Evolutionary conservation across 2,113 vertebrate genomes (phyloP).

Genomic region (Limanda limanda): DNA sequence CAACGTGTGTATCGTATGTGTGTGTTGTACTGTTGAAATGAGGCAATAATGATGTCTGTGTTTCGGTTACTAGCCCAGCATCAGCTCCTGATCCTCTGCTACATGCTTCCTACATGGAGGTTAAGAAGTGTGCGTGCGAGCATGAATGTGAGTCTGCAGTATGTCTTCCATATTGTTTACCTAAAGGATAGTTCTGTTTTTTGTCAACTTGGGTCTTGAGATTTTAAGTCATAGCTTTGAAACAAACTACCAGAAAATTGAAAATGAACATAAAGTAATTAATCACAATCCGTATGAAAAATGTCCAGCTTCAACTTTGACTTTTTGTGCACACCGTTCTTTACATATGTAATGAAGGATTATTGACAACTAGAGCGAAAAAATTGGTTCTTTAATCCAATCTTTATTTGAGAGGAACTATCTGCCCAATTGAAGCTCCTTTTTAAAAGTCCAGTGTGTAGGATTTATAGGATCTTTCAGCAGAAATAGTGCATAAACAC

Average conservation of each 20-base stretch:
- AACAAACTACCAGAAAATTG: not conserved
- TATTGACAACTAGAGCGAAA: not conserved
- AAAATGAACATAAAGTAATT: not conserved
- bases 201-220: conserved; percentile 14
- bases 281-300: not conserved
- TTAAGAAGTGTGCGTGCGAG: conserved; percentile 34
- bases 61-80: conserved; percentile 71
- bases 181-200: conserved; percentile 31
- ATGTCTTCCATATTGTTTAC: conserved; percentile 53
- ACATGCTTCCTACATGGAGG: conserved; percentile 47
- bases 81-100: conserved; percentile 70
- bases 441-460: no score
- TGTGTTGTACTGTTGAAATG: conserved; percentile 72
- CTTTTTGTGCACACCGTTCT: not conserved
- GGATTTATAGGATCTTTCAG: no score
- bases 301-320: no score
- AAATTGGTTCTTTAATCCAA: not conserved
- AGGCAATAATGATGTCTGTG: conserved; percentile 78
- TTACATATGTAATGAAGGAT: not conserved
- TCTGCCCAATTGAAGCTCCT: no score
- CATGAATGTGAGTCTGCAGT: conserved; percentile 37
- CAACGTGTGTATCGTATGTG: conserved; percentile 56
- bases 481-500: no score
- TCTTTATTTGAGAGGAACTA: no score
- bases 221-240: not conserved